Evolutionary conservation across 2,888 invertebrate species (phyloP), one percentile per base, ranked within the genome.

Genomic region (Stenodema calcarata): DNA sequence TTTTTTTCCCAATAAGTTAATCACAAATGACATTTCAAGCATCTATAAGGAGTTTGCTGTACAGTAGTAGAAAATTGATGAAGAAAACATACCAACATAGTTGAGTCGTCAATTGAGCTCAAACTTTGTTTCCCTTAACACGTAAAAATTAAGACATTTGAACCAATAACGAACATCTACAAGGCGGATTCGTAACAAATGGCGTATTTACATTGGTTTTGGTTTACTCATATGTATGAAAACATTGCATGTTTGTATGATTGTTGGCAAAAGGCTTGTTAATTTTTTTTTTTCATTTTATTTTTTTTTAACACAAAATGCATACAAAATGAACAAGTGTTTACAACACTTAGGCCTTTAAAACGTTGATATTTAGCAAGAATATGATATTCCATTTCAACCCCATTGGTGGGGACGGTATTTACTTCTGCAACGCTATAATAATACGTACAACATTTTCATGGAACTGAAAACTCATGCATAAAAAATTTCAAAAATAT

Each of bases 401-500:
- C 73, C 73, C 84, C 73, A 84, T 84, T 84, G 84, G 84, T 84
- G 84, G 50, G 75, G 84, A 75, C 44, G 81, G 50, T 35, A 35
- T 50, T 84, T 84, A 30, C 23, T 62, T 18, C 62, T 30, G 62
- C 69, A 41, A 82, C 54, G 62, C 82, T 82, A 82, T 81, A 81
- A 30, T n/a, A 62, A 69, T 16, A 30, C 41, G 41, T 70, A 84
- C 35, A 16, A 73, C 47, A 44, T 44, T 73, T 75, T 82, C 42
- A 82, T 69, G 69, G 28, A 54, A 84, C 84, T 28, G 47, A 83
- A 83, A 73, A 81, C 50, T 28, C 50, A 81, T 73, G 50, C 75
- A 47, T 84, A 84, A 84, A 84, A 84, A 84, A 86, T 78, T 86
- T 86, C 86, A 78, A 86, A 78, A 86, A 78, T 78, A 86, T 78